Conservation (phyloP, 2,888 invertebrate genomes). For the Aleiodes alternator region DNA sequence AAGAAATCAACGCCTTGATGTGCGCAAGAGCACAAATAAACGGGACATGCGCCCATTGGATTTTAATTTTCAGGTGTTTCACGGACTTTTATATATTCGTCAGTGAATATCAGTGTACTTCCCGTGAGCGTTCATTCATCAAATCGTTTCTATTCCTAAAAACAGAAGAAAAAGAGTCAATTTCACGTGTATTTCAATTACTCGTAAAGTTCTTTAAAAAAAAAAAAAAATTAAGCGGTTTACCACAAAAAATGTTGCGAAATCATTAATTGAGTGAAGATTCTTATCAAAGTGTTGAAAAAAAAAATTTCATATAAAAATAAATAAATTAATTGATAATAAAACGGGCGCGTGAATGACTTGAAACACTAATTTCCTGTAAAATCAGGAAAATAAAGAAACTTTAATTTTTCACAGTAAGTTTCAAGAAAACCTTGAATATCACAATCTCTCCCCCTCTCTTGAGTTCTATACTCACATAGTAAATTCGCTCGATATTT, state of each 20-base stretch:
- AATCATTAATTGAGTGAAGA: too few relatives aligned
- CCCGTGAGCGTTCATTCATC: slow-evolving; percentile 46
- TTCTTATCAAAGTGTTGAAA: too few relatives aligned
- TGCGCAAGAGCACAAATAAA: slow-evolving; percentile 59
- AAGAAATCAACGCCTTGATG: slow-evolving; percentile 35
- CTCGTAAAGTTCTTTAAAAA: too few relatives aligned
- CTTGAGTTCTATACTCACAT: slow-evolving; percentile 12
- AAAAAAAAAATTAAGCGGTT: too few relatives aligned
- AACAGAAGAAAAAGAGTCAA: neutral
- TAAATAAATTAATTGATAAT: neutral
- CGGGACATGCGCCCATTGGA: slow-evolving; percentile 57
- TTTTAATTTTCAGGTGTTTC: slow-evolving; percentile 56
- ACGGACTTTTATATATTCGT: slow-evolving; percentile 46
- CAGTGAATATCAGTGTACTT: slow-evolving; percentile 56
- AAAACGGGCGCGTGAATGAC: slow-evolving; percentile 47
- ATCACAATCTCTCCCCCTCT: slow-evolving; percentile 27
- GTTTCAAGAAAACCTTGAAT: slow-evolving; percentile 40
- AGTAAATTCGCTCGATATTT: slow-evolving; percentile 13
- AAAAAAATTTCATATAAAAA: too few relatives aligned
- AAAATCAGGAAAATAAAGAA: neutral
- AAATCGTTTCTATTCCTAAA: neutral
- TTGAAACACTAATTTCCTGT: slow-evolving; percentile 49
- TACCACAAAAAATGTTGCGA: too few relatives aligned
- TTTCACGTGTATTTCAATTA: neutral
- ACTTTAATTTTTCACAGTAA: slow-evolving; percentile 4